phyloP scores from a whole-genome alignment of 2,888 invertebrate genomes.

The Ctena decussata region DNA sequence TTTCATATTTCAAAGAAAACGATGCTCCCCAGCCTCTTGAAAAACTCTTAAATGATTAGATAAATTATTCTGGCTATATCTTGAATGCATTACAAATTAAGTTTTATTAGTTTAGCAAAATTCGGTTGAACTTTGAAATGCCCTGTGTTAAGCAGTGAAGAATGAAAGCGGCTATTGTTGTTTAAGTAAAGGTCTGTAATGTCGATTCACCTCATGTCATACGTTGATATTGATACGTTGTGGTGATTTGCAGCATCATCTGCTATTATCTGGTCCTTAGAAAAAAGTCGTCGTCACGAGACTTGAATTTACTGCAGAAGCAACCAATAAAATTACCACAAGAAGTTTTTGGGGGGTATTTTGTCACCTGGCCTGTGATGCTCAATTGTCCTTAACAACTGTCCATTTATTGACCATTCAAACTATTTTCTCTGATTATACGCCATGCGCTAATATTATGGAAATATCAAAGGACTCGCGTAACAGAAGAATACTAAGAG shows the following conservation, averaged over 20 bases:
- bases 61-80: conserved; percentile 63
- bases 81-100: conserved; percentile 68
- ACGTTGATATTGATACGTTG: conserved; percentile 57
- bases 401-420: neutral
- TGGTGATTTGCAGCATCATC: conserved; percentile 40
- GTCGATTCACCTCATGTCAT: conserved; percentile 59
- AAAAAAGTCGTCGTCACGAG: conserved; percentile 27
- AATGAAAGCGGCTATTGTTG: conserved; percentile 46
- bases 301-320: neutral
- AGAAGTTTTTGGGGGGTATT: neutral
- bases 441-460: conserved; percentile 3
- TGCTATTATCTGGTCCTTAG: conserved; percentile 49
- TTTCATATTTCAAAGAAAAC: conserved; percentile 64
- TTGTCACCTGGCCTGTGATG: neutral
- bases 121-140: conserved; percentile 59
- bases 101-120: conserved; percentile 71
- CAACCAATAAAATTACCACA: neutral
- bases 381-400: neutral
- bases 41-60: conserved; percentile 67
- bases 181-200: conserved; percentile 43
- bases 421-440: neutral
- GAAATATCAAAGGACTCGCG: neutral
- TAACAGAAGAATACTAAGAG: neutral
- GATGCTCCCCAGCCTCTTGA: conserved; percentile 55
- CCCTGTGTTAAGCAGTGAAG: conserved; percentile 40